These are phyloP conservation scores for Melopsittacus undulatus DNA, from an alignment of 2,797 vertebrate genomes.

Conservation along the genomic window DNA sequence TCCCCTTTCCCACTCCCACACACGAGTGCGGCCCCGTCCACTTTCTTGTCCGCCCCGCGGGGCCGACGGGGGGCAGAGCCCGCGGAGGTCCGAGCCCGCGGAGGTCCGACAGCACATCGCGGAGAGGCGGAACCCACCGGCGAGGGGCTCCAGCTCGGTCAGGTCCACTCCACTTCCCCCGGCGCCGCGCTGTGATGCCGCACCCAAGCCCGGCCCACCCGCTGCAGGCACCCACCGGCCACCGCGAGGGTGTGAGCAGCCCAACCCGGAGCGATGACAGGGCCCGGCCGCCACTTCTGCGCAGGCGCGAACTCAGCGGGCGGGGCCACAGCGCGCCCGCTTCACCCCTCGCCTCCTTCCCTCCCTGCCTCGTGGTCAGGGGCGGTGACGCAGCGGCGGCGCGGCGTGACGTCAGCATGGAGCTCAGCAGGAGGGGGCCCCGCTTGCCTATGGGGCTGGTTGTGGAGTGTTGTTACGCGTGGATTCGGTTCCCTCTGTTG, in stretches of 20 bases:
- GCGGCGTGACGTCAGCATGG: neutral
- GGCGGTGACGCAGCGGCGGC: neutral
- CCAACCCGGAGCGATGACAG: neutral
- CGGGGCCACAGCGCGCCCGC: neutral
- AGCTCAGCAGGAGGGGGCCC: rapidly evolving
- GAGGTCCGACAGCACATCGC: neutral
- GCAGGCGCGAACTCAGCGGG: neutral
- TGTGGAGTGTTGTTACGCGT: too few relatives aligned
- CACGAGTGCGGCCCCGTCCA: neutral
- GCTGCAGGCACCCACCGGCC: neutral
- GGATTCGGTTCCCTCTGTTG: neutral
- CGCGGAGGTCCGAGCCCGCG: too few relatives aligned
- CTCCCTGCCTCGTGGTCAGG: neutral
- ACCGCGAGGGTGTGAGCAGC: neutral
- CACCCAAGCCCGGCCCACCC: neutral
- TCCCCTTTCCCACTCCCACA: neutral
- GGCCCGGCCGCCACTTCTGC: neutral
- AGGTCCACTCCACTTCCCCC: neutral
- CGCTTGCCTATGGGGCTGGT: too few relatives aligned
- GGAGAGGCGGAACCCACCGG: neutral
- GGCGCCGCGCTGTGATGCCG: neutral
- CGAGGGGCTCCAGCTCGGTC: too few relatives aligned
- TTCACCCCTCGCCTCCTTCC: neutral
- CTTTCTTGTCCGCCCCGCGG: neutral
- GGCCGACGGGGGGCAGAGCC: neutral